Evolutionary conservation across 2,113 vertebrate species (phyloP), one percentile per base, ranked within the genome.

Genomic region (Podarcis cretensis): DNA sequence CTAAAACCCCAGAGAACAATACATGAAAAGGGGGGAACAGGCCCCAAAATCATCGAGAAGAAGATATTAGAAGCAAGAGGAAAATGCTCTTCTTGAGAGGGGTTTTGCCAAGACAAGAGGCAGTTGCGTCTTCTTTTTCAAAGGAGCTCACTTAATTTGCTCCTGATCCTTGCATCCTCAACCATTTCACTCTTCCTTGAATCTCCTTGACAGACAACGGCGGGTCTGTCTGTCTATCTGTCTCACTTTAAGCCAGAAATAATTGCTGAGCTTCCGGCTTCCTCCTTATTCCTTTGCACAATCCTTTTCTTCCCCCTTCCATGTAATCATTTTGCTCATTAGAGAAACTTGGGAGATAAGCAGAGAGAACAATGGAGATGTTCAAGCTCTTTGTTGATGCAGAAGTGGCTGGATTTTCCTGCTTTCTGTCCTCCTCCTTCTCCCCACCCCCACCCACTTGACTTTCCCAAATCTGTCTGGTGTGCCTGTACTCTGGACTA

Each of bases 341-440:
- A 83, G 18, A 74, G 85, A 85, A 76, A 81, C 57, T 5, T 14
- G 40, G 32, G n/a, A 82, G 71, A 20, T 80, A 65, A 91, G 4
- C 25, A 12, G 59, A 59, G 21, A 3, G 27, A 7, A 0, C n/a
- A 2, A 0, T 0, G 73, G 79, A 86, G 35, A 7, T 1, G 20
- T 0, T 32, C 12, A 12, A 78, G 4, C 10, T 66, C 6, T 25
- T 0, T 8, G 0, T 43, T 69, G 77, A 69, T 69, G 63, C 74
- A 0, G 35, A 1, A 0, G 23, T 4, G 3, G 10, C 43, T 59
- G n/a, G 30, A 75, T 54, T 23, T 6, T 32, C 57, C 13, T 1
- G 79, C 12, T 35, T 1, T 75, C 48, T 63, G 6, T 59, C 23
- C 23, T 69, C 63, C 48, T 54, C 48, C 48, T 54, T 10, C 48